Conservation (phyloP, 1,140 invertebrate genomes). For the Microvelia longipes region DNA sequence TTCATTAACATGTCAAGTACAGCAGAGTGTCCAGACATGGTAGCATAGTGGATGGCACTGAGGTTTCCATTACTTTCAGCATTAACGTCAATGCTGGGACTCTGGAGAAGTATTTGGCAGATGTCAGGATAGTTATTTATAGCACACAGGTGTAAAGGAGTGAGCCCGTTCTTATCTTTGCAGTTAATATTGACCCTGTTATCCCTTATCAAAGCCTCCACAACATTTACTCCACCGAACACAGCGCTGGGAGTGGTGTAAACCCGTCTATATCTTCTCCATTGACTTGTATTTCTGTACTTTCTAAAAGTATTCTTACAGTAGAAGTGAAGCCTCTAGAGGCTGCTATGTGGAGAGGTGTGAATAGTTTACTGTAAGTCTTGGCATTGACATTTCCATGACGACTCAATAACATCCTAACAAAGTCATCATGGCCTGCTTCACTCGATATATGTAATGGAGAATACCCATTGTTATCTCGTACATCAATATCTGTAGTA, state of each 20-base stretch:
- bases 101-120: slow-evolving; percentile 52
- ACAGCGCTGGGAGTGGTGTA: slow-evolving; percentile 8
- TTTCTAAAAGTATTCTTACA: background rate
- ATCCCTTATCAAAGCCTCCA: background rate
- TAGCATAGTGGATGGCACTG: slow-evolving; percentile 32
- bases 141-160: background rate
- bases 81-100: background rate
- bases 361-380: slow-evolving; percentile 58
- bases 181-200: slow-evolving; percentile 24
- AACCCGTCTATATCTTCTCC: slow-evolving; percentile 8
- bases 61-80: slow-evolving; percentile 46
- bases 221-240: background rate
- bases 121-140: no score
- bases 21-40: background rate
- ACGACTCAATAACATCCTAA: slow-evolving; percentile 32
- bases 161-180: background rate
- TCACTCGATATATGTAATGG: slow-evolving; percentile 33
- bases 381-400: slow-evolving; percentile 46
- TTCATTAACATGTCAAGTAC: background rate
- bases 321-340: slow-evolving; percentile 38
- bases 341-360: slow-evolving; percentile 79
- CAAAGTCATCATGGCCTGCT: slow-evolving; percentile 29
- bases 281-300: slow-evolving; percentile 10
- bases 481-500: slow-evolving; percentile 7
- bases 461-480: background rate